These are phyloP conservation scores for Natator depressus DNA, from an alignment of 2,113 vertebrate genomes.

Conservation along the genomic window DNA sequence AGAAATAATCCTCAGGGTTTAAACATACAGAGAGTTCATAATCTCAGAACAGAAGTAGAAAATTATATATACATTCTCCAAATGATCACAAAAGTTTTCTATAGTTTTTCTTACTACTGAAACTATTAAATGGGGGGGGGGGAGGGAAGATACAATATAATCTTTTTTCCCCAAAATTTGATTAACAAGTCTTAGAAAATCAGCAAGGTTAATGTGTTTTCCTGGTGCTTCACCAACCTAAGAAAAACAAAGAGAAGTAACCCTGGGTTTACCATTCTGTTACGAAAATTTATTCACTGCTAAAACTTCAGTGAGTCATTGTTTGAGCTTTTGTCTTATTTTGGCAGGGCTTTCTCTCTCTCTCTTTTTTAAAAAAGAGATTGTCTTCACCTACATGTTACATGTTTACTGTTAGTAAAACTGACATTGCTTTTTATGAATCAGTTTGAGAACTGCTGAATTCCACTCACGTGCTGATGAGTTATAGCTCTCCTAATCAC, in stretches of 20 bases:
- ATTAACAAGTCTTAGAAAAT: neutral
- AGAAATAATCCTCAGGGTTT: neutral
- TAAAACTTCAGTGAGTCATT: neutral
- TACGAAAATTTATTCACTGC: neutral
- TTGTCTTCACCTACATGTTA: neutral
- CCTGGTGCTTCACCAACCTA: neutral
- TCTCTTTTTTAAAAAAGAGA: neutral
- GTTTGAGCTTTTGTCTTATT: neutral
- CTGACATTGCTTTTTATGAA: neutral
- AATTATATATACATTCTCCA: neutral
- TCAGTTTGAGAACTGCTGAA: neutral
- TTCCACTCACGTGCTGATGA: neutral
- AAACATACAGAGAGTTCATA: neutral
- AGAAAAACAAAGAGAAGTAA: neutral
- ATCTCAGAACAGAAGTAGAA: neutral
- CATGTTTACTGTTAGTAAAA: neutral
- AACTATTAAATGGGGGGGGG: fast-evolving
- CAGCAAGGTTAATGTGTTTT: neutral
- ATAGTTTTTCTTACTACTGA: neutral
- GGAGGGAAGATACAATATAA: neutral
- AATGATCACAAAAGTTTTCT: neutral
- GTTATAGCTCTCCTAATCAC: neutral
- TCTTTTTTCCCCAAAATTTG: neutral
- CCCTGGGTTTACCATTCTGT: neutral
- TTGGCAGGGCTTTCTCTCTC: neutral